Evolutionary conservation across 1,140 invertebrate genomes (phyloP), one percentile per base, ranked within the genome.

Genomic region (Drosophila albomicans): DNA sequence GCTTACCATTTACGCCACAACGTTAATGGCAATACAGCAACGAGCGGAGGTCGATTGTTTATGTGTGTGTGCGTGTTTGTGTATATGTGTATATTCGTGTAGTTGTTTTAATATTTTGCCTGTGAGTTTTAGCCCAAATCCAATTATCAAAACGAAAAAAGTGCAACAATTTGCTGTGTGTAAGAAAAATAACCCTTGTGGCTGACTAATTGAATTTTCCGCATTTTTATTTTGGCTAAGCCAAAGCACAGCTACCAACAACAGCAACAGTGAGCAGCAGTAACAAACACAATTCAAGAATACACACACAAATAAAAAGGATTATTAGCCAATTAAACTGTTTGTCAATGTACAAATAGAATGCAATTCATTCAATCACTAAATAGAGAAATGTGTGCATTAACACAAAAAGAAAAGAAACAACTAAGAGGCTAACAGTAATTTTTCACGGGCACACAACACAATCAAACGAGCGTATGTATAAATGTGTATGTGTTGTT

Each of bases 1-100:
- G 81, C 85, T 88, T 89, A 88, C 85, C 84, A 89, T 89, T 88
- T 88, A 88, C 84, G 85, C 81, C 81, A 81, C 48, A 73, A 64
- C 75, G 75, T 78, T 74, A 74, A 78, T 79, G 73, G 76, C 63
- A 78, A 78, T 73, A 76, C 74, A 76, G 64, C 75, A 75, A 46
- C 65, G 66, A 81, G 66, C 81, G 82, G 85, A 89, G 86, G 86
- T 89, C 85, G 78, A 89, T 84, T 89, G 85, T 89, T 89, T 82
- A 35, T 66, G 25, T 64, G 79, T 81, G 64, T 79, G 63, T 57
- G 54, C 59, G 28, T 65, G 61, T 32, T 51, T 65, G 61, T 35
- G 56, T 80, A 45, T 76, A 52, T 69, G 56, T 80, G 45, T 76
- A 52, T 69, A 20, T 79, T 67, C 13, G 25, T 75, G 71, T 57